Evolutionary conservation across 2,113 vertebrate genomes (phyloP).

Genomic region (Salvelinus namaycush): DNA sequence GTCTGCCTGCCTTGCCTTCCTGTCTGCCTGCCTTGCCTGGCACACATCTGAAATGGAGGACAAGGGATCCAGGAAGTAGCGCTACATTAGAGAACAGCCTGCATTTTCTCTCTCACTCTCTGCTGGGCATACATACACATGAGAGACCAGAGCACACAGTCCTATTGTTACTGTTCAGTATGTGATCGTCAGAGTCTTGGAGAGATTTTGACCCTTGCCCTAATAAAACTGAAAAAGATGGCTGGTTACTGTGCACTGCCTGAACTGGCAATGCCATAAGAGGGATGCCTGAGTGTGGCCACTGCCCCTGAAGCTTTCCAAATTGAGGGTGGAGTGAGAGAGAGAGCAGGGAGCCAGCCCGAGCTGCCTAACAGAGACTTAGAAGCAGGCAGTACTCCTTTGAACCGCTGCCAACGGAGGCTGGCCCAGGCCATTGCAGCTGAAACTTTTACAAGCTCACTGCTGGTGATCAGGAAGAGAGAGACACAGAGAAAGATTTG

Average conservation of each 20-base stretch:
- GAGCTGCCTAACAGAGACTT: slow-evolving; percentile 41
- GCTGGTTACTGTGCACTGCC: background rate
- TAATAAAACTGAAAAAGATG: background rate
- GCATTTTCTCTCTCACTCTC: too few relatives aligned
- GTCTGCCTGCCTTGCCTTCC: too few relatives aligned
- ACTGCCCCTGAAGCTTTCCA: slow-evolving; percentile 13
- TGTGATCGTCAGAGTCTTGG: background rate
- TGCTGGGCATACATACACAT: slow-evolving; percentile 4
- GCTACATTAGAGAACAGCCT: slow-evolving; percentile 10
- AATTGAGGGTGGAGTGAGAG: slow-evolving; percentile 2
- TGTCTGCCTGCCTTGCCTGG: slow-evolving; percentile 14
- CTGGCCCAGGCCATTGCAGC: slow-evolving; percentile 68
- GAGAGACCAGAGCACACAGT: background rate
- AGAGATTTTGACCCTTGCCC: background rate
- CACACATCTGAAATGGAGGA: slow-evolving; percentile 57
- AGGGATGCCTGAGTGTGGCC: slow-evolving; percentile 14
- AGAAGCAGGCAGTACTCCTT: slow-evolving; percentile 69
- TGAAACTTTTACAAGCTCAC: slow-evolving; percentile 77
- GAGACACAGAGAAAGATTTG: slow-evolving; percentile 61
- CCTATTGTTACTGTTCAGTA: background rate
- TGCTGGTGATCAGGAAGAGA: slow-evolving; percentile 69
- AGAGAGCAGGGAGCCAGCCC: slow-evolving; percentile 13
- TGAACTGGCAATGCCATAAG: background rate
- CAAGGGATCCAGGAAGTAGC: slow-evolving; percentile 55
- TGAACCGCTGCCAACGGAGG: slow-evolving; percentile 77